Conservation (phyloP, 2,888 invertebrate genomes). For the Melipona beecheii region DNA sequence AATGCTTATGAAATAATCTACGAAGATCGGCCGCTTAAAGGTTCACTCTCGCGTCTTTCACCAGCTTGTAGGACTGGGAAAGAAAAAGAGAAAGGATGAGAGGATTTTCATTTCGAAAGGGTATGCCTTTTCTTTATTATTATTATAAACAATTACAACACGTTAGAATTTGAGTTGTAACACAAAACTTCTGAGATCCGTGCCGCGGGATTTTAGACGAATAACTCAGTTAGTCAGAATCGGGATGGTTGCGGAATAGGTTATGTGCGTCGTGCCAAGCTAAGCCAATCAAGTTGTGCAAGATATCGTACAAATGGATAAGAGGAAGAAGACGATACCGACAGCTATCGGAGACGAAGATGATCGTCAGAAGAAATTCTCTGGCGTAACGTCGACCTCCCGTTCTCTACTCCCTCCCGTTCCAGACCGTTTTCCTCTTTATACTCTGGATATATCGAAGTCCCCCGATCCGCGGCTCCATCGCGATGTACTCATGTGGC, state of each 20-base stretch:
- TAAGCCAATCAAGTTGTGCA: conserved; percentile 73
- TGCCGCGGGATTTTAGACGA: background rate
- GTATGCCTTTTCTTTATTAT: background rate
- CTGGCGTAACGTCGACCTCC: conserved; percentile 41
- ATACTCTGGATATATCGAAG: background rate
- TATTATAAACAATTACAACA: background rate
- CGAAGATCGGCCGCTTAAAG: conserved; percentile 72
- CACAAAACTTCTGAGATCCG: no score
- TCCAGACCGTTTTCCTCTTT: conserved; percentile 39
- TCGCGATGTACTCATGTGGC: conserved; percentile 34
- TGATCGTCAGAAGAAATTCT: conserved; percentile 37
- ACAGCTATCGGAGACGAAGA: conserved; percentile 21
- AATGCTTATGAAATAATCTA: conserved; percentile 81
- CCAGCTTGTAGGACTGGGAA: conserved; percentile 27
- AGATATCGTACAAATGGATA: conserved; percentile 40
- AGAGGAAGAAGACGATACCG: conserved; percentile 57
- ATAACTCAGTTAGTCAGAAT: background rate
- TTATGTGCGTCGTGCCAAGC: conserved; percentile 54
- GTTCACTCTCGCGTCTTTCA: conserved; percentile 68
- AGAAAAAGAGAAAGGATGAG: conserved; percentile 57
- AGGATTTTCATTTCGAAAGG: background rate
- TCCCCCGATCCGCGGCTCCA: background rate
- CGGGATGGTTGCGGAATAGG: conserved; percentile 25
- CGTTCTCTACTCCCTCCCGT: conserved; percentile 37
- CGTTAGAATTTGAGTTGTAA: background rate